phyloP scores from a whole-genome alignment of 2,797 vertebrate species.

The Pangasius macronema region DNA sequence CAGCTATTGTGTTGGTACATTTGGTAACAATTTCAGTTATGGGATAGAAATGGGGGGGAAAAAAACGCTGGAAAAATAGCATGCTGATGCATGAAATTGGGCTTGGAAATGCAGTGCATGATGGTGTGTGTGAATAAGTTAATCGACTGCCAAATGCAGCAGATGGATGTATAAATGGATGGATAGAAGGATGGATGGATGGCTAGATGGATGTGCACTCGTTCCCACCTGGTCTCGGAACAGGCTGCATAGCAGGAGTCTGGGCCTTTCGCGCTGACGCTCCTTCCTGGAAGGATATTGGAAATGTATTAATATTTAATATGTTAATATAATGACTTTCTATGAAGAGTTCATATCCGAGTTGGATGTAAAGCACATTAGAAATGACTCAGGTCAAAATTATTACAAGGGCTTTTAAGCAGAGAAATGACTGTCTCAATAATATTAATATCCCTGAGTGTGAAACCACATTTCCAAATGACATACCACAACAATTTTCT shows the following conservation, averaged over 20 bases:
- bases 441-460: neutral
- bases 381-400: neutral
- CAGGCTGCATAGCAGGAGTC: conserved; percentile 90
- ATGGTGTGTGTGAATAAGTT: neutral
- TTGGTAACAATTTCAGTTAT: neutral
- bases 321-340: neutral
- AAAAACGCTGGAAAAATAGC: neutral
- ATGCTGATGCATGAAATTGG: neutral
- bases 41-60: too few relatives aligned
- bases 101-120: neutral
- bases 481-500: neutral
- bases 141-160: neutral
- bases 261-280: conserved; percentile 96
- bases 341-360: neutral
- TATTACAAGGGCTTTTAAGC: neutral
- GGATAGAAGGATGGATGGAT: neutral
- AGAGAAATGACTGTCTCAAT: neutral
- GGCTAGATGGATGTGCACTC: neutral
- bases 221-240: conserved; percentile 90
- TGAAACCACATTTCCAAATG: too few relatives aligned
- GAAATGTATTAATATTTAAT: neutral
- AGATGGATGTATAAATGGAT: neutral
- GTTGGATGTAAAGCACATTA: neutral
- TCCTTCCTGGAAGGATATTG: conserved; percentile 84
- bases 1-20: neutral